Evolutionary conservation across 2,797 vertebrate genomes (phyloP).

Genomic region (Argyrosomus regius): DNA sequence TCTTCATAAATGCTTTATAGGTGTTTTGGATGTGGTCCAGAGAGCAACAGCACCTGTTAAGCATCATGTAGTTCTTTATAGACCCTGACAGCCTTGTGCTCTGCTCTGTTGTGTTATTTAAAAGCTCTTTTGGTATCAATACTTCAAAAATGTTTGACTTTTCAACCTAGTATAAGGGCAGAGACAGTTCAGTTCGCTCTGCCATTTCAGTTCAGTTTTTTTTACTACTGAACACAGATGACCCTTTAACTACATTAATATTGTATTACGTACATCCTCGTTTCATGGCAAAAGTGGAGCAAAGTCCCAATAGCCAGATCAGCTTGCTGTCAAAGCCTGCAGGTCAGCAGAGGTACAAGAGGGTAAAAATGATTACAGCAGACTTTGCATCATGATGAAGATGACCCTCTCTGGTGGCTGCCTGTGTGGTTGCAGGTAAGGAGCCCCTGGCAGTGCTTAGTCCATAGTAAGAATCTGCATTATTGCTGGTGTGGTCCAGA

Average conservation of each 20-base stretch:
- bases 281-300: background rate
- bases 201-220: background rate
- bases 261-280: background rate
- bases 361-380: too few relatives aligned
- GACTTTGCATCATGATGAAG: too few relatives aligned
- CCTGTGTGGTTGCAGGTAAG: too few relatives aligned
- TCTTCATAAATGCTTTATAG: slow-evolving; percentile 48
- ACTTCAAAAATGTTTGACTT: slow-evolving; percentile 1
- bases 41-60: background rate
- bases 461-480: too few relatives aligned
- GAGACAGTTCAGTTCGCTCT: background rate
- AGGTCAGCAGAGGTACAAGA: too few relatives aligned
- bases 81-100: slow-evolving; percentile 16
- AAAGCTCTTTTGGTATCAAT: slow-evolving; percentile 9
- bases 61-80: slow-evolving; percentile 17
- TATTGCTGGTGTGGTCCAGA: too few relatives aligned
- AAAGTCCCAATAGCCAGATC: too few relatives aligned
- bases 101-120: slow-evolving; percentile 35
- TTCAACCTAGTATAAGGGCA: background rate
- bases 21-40: slow-evolving; percentile 14
- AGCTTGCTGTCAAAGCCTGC: too few relatives aligned
- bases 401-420: too few relatives aligned
- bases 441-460: too few relatives aligned
- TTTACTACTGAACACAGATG: background rate
- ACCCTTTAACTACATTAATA: background rate